A percentile compares a stretch with the other conserved stretches of the same genome.
phyloP scores from a whole-genome alignment of 2,797 vertebrate genomes.

The Harpagifer antarcticus region DNA sequence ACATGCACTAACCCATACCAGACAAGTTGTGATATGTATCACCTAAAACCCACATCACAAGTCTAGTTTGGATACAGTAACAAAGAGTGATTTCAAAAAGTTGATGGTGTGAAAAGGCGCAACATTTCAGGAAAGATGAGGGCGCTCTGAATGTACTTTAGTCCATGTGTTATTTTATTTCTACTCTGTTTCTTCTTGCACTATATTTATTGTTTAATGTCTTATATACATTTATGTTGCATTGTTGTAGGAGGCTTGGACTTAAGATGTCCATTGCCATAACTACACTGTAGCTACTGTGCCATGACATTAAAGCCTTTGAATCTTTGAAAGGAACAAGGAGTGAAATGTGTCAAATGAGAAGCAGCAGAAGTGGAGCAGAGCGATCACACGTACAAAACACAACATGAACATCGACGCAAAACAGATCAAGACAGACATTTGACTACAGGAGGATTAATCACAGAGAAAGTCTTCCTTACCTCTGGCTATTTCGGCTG shows the following conservation, averaged over 20 bases:
- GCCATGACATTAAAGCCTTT: no score
- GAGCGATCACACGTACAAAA: constrained; percentile 6
- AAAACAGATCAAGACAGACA: constrained; percentile 12
- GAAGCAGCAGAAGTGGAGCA: constrained; percentile 11
- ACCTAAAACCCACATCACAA: no score
- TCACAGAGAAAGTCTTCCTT: constrained; percentile 53
- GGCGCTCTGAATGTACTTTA: no score
- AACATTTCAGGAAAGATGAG: no score
- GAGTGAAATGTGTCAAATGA: constrained; percentile 12
- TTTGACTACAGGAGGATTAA: constrained; percentile 15
- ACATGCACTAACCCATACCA: constrained; percentile 1
- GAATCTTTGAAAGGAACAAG: constrained; percentile 13
- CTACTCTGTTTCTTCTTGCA: no score
- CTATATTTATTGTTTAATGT: no score
- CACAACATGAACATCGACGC: constrained; percentile 8
- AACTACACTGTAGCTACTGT: no score
- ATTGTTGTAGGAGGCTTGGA: no score
- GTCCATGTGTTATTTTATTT: no score
- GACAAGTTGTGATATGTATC: constrained; percentile 3
- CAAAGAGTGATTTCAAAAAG: constrained; percentile 25
- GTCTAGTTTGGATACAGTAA: neutral
- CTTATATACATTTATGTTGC: no score
- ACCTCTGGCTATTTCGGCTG: constrained; percentile 60
- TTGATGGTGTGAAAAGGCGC: constrained; percentile 17
- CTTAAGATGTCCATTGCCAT: no score